A percentile compares a stretch with the other conserved stretches of the same genome.
phyloP scores from a whole-genome alignment of 1,140 invertebrate genomes.

The Galleria mellonella region DNA sequence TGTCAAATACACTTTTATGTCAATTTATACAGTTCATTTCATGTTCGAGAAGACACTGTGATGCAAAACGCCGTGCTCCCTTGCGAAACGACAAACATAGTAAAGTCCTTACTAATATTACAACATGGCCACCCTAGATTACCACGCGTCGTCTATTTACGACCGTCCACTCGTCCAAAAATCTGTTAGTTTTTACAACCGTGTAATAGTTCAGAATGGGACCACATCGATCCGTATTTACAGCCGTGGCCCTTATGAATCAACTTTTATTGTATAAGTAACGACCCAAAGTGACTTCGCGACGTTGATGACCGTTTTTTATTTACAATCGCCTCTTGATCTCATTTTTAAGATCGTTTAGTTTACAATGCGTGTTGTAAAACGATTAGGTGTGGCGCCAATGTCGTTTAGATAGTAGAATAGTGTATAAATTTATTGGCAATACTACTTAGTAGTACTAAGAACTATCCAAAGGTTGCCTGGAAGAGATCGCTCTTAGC shows the following conservation, averaged over 20 bases:
- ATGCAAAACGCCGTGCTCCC: too few relatives aligned
- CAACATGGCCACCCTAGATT: slow-evolving; percentile 10
- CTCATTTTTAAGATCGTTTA: slow-evolving; percentile 46
- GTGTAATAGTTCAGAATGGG: slow-evolving; percentile 60
- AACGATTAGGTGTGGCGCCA: slow-evolving; percentile 10
- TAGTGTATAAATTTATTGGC: neutral
- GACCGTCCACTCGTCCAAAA: slow-evolving; percentile 11
- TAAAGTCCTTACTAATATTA: neutral
- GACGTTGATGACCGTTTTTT: slow-evolving; percentile 39
- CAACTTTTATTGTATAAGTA: slow-evolving; percentile 39
- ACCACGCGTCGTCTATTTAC: slow-evolving; percentile 8
- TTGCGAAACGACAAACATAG: too few relatives aligned
- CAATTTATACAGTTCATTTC: too few relatives aligned
- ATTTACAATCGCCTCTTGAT: slow-evolving; percentile 46
- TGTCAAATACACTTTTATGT: too few relatives aligned
- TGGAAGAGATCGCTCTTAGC: too few relatives aligned
- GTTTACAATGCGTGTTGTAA: too few relatives aligned
- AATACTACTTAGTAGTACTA: too few relatives aligned
- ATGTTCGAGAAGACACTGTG: too few relatives aligned
- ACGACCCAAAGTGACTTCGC: slow-evolving; percentile 31
- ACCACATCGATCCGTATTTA: slow-evolving; percentile 52
- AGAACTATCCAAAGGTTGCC: too few relatives aligned
- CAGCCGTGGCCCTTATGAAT: slow-evolving; percentile 25
- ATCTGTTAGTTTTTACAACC: slow-evolving; percentile 35
- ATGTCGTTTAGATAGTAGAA: neutral